A percentile compares a stretch with the other conserved stretches of the same genome.
Evolutionary conservation across 53 echinoderm and acorn worm genomes (phyloP).

Genomic region (Echinometra lucunter): DNA sequence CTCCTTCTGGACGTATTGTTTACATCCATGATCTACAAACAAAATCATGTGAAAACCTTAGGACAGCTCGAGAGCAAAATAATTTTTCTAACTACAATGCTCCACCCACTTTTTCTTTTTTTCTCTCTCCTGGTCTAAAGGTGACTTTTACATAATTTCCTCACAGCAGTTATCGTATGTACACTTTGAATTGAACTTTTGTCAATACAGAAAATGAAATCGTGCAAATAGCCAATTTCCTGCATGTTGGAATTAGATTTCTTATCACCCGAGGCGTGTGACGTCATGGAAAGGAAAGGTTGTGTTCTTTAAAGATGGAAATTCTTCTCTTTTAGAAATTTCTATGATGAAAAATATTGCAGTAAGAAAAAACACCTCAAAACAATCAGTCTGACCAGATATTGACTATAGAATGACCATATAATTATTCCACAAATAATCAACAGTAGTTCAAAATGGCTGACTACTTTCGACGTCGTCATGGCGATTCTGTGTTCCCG

Average conservation of each 20-base stretch:
- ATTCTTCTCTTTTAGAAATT: no score
- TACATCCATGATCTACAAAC: neutral
- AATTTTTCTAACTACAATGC: neutral
- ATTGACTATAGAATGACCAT: no score
- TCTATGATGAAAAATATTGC: no score
- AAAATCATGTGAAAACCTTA: neutral
- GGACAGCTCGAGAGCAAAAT: neutral
- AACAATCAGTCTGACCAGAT: no score
- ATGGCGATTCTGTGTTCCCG: no score
- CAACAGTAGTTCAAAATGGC: no score
- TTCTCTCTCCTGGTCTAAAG: neutral
- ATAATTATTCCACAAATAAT: no score
- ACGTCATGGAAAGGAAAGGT: neutral
- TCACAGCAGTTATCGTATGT: neutral
- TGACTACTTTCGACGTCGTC: no score
- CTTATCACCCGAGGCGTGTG: neutral
- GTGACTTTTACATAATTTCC: neutral
- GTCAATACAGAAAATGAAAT: neutral
- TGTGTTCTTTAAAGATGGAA: no score
- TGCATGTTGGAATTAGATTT: neutral
- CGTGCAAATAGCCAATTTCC: neutral
- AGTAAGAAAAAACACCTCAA: no score
- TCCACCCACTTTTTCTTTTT: neutral
- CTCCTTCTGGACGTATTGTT: neutral
- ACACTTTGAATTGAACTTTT: neutral